phyloP scores from a whole-genome alignment of 2,888 invertebrate species.

The Perizoma affinitatum region DNA sequence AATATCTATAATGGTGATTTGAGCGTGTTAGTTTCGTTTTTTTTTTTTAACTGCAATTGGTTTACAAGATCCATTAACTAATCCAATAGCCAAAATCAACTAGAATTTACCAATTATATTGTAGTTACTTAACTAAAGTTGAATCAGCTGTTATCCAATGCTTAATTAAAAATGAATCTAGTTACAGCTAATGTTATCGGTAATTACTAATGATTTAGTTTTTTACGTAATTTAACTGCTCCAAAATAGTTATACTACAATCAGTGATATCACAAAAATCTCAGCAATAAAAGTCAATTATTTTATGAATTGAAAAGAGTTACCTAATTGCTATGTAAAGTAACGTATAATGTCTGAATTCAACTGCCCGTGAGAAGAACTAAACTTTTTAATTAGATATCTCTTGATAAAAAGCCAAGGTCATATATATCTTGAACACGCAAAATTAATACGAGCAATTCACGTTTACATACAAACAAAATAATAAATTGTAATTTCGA shows the following conservation, averaged over 20 bases:
- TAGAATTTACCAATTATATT: constrained; percentile 8
- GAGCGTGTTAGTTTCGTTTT: no score
- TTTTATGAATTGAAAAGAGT: constrained; percentile 41
- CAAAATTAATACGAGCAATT: constrained; percentile 35
- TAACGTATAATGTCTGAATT: constrained; percentile 41
- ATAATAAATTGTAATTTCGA: constrained; percentile 26
- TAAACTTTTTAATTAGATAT: constrained; percentile 51
- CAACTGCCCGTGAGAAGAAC: constrained; percentile 54
- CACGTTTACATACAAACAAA: constrained; percentile 39
- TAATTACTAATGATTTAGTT: constrained; percentile 18
- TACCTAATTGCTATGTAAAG: constrained; percentile 48
- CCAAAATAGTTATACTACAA: constrained; percentile 20
- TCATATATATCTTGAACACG: constrained; percentile 25
- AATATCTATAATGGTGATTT: no score
- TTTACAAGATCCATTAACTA: background rate
- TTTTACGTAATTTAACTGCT: constrained; percentile 19
- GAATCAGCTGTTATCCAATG: background rate
- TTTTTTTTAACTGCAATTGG: no score
- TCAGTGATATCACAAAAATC: constrained; percentile 26
- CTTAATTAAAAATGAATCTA: background rate
- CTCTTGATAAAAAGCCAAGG: constrained; percentile 59
- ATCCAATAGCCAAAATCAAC: background rate
- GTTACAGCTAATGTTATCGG: constrained; percentile 1
- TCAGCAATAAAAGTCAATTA: constrained; percentile 24
- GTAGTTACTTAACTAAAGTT: background rate